A percentile compares a stretch with the other conserved stretches of the same genome.
These are phyloP conservation scores for Patella caerulea DNA, from an alignment of 2,888 invertebrate genomes.

Conservation along the genomic window DNA sequence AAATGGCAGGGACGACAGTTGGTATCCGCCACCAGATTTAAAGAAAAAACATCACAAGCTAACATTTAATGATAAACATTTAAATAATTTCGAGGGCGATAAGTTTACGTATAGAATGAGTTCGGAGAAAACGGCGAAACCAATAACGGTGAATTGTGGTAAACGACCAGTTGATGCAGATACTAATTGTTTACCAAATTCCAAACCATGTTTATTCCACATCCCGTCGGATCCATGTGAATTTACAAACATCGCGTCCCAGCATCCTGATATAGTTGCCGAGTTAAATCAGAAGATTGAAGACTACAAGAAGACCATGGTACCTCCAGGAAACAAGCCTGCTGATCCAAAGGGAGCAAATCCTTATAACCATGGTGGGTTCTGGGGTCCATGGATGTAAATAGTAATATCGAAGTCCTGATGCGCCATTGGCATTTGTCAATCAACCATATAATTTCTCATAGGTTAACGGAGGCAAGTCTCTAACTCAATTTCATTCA, in stretches of 20 bases:
- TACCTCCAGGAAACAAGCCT: slow-evolving; percentile 81
- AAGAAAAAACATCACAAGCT: not conserved
- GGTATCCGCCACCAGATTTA: slow-evolving; percentile 34
- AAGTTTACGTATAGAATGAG: not conserved
- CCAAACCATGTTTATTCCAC: slow-evolving; percentile 85
- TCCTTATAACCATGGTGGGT: slow-evolving; percentile 83
- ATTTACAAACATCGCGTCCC: slow-evolving; percentile 75
- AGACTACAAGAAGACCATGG: slow-evolving; percentile 78
- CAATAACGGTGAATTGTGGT: slow-evolving; percentile 46
- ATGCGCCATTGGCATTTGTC: no score
- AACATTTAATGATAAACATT: not conserved
- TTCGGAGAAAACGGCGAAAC: not conserved
- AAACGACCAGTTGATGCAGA: slow-evolving; percentile 50
- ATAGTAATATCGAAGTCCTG: not conserved
- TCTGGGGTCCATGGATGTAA: slow-evolving; percentile 74
- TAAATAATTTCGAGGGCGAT: not conserved
- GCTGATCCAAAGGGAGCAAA: slow-evolving; percentile 79
- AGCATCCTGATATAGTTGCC: slow-evolving; percentile 51
- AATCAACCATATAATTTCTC: no score
- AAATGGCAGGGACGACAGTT: slow-evolving; percentile 36
- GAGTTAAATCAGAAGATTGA: slow-evolving; percentile 69
- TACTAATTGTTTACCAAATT: slow-evolving; percentile 77
- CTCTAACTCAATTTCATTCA: no score
- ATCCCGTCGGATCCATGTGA: slow-evolving; percentile 89
- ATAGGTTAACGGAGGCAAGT: no score